phyloP scores from a whole-genome alignment of 2,113 vertebrate genomes.

The Dipodomys spectabilis region DNA sequence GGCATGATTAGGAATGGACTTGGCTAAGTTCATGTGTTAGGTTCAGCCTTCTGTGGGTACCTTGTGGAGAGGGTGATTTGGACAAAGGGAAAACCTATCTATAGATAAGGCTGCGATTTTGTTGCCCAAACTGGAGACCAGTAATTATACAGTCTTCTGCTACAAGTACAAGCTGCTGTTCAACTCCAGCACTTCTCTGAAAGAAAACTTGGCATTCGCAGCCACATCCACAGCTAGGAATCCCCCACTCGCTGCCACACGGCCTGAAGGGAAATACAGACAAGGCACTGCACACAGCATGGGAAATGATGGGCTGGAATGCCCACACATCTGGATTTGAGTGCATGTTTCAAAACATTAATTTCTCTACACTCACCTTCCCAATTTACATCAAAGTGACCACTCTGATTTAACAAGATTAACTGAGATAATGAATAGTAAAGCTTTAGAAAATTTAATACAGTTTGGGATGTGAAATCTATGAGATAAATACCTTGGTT shows the following conservation, averaged over 20 bases:
- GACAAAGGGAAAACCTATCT: neutral
- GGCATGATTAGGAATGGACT: neutral
- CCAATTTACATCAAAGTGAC: neutral
- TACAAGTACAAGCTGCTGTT: neutral
- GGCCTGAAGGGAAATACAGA: neutral
- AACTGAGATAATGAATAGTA: neutral
- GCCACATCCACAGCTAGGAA: neutral
- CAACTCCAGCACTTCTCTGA: neutral
- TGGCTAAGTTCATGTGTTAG: neutral
- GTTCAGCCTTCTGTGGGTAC: neutral
- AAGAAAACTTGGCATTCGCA: neutral
- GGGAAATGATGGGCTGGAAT: too few relatives aligned
- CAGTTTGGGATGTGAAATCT: neutral
- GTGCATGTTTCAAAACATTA: neutral
- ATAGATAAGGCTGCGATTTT: neutral
- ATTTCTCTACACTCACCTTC: neutral
- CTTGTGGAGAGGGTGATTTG: neutral
- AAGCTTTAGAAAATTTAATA: neutral
- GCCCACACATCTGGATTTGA: neutral
- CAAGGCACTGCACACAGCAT: neutral
- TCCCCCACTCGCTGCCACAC: neutral
- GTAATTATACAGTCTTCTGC: neutral
- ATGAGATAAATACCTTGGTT: neutral
- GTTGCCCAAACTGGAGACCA: neutral
- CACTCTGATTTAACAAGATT: neutral